phyloP scores from a whole-genome alignment of 2,797 vertebrate genomes.

The Alectoris magna region DNA sequence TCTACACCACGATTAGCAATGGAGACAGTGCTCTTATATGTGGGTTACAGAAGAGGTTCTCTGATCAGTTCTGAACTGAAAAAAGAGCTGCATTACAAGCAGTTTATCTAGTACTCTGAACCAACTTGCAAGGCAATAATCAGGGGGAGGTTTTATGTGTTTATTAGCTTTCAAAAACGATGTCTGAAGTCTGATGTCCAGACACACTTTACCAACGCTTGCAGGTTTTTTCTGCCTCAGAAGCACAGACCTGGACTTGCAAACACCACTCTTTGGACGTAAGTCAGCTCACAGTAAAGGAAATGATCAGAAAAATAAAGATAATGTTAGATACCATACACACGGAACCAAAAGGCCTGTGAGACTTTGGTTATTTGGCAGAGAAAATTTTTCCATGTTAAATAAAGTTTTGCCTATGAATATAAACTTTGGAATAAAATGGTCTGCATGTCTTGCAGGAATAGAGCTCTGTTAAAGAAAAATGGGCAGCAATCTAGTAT shows the following conservation, averaged over 20 bases:
- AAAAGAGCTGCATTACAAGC: not conserved
- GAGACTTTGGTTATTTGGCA: not conserved
- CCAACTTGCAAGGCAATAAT: not conserved
- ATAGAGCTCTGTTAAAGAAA: not conserved
- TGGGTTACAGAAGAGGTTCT: not conserved
- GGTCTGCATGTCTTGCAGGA: not conserved
- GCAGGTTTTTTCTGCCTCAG: not conserved
- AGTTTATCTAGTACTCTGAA: not conserved
- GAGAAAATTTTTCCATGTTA: not conserved
- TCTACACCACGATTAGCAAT: not conserved
- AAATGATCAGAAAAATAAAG: not conserved
- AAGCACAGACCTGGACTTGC: not conserved
- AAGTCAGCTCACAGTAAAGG: not conserved
- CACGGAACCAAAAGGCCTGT: not conserved
- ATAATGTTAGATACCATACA: not conserved
- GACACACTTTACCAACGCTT: not conserved
- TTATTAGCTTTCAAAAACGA: not conserved
- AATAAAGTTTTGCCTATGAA: not conserved
- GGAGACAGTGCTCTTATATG: fast-evolving
- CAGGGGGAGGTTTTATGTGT: not conserved
- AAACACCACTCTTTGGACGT: not conserved
- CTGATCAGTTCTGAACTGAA: not conserved
- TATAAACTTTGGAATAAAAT: not conserved
- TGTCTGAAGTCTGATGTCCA: not conserved
- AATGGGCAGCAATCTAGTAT: not conserved